These are phyloP conservation scores for Zoanthus sansibaricus DNA, from an alignment of 92 coral and sea anemone species.

Conservation along the genomic window DNA sequence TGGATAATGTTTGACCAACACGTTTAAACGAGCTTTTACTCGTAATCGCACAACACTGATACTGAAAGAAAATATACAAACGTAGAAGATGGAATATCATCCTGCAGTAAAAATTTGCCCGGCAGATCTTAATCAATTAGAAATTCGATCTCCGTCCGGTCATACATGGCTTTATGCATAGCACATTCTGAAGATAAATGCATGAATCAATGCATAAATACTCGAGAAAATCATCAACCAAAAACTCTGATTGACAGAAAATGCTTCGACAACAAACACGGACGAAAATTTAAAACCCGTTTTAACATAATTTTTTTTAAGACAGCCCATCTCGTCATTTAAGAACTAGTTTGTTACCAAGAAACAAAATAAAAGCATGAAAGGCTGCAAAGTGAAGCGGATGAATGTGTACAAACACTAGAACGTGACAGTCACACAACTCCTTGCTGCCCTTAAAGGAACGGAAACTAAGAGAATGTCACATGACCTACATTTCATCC, in stretches of 20 bases:
- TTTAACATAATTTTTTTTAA: neutral
- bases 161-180: neutral
- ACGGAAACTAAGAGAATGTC: neutral
- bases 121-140: no score
- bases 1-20: no score
- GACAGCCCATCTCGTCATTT: neutral
- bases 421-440: neutral
- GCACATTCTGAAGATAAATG: neutral
- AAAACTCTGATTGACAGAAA: neutral
- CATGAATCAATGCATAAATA: neutral
- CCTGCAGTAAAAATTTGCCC: no score
- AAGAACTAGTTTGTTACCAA: neutral
- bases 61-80: no score
- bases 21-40: no score
- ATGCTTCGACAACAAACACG: neutral
- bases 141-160: no score
- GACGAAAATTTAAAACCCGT: neutral
- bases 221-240: neutral
- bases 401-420: neutral
- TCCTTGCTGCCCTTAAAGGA: neutral
- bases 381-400: neutral
- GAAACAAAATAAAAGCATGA: slow-evolving; percentile 5
- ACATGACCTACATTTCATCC: no score
- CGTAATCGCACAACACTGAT: no score
- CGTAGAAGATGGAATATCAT: neutral